phyloP scores from a whole-genome alignment of 2,113 vertebrate species.

The Equus przewalskii region DNA sequence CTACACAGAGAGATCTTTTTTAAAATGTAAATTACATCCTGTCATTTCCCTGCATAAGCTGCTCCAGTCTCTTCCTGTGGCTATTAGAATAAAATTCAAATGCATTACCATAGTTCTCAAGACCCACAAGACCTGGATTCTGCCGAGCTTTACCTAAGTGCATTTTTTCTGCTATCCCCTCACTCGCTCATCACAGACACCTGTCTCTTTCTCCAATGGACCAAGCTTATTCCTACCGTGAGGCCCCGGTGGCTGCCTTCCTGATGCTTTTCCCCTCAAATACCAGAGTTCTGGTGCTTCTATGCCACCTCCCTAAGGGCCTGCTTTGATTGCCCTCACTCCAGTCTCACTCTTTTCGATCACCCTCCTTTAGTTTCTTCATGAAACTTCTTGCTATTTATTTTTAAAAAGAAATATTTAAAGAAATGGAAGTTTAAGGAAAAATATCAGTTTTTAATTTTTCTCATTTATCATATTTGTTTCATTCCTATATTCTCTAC shows the following conservation, averaged over 20 bases:
- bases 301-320: neutral
- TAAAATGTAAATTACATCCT: neutral
- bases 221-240: fast-evolving
- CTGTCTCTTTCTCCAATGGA: neutral
- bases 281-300: neutral
- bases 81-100: neutral
- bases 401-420: too few species aligned
- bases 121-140: neutral
- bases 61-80: neutral
- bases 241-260: neutral
- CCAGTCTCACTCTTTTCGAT: neutral
- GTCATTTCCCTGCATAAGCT: neutral
- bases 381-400: neutral
- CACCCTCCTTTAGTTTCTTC: neutral
- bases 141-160: neutral
- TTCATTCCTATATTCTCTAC: neutral
- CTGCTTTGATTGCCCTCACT: neutral
- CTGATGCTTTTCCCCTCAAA: fast-evolving
- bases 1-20: neutral
- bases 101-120: neutral
- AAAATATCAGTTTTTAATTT: too few species aligned
- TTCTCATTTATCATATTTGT: neutral
- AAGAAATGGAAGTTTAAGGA: too few species aligned
- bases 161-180: neutral
- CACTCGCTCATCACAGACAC: neutral